A percentile compares a stretch with the other conserved stretches of the same genome.
phyloP scores from a whole-genome alignment of 92 coral and sea anemone species.

The Chrysogorgia sp. region DNA sequence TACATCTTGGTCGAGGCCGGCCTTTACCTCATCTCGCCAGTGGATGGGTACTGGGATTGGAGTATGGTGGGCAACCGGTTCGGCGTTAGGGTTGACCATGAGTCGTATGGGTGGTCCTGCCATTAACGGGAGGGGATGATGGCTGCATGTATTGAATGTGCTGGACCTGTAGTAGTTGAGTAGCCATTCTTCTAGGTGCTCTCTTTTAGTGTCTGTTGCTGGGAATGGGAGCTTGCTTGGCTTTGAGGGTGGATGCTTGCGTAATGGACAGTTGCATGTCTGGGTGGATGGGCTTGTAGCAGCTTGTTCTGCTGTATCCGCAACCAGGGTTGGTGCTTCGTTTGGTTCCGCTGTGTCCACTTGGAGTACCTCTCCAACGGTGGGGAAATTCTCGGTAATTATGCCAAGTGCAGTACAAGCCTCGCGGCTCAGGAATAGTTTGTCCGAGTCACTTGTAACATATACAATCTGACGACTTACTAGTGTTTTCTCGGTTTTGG shows the following conservation, averaged over 20 bases:
- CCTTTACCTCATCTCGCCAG: constrained; percentile 36
- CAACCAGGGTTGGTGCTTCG: background rate
- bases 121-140: constrained; percentile 61
- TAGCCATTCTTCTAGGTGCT: constrained; percentile 56
- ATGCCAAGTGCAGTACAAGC: constrained; percentile 57
- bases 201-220: constrained; percentile 40
- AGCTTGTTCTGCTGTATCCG: background rate
- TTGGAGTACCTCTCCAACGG: too few species aligned
- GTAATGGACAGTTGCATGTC: constrained; percentile 45
- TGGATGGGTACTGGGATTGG: constrained; percentile 47
- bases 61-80: constrained; percentile 62
- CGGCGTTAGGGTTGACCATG: constrained; percentile 52
- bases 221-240: constrained; percentile 32
- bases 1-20: constrained; percentile 41
- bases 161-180: constrained; percentile 19
- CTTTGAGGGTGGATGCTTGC: constrained; percentile 42
- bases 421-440: too few species aligned
- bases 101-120: constrained; percentile 49
- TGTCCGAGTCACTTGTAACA: constrained; percentile 58
- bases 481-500: constrained; percentile 42
- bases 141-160: constrained; percentile 52
- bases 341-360: background rate
- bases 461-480: constrained; percentile 58
- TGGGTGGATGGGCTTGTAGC: background rate
- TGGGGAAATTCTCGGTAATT: constrained; percentile 47